Evolutionary conservation across 2,888 invertebrate genomes (phyloP), one percentile per base, ranked within the genome.

Genomic region (Cheilosia grossa): DNA sequence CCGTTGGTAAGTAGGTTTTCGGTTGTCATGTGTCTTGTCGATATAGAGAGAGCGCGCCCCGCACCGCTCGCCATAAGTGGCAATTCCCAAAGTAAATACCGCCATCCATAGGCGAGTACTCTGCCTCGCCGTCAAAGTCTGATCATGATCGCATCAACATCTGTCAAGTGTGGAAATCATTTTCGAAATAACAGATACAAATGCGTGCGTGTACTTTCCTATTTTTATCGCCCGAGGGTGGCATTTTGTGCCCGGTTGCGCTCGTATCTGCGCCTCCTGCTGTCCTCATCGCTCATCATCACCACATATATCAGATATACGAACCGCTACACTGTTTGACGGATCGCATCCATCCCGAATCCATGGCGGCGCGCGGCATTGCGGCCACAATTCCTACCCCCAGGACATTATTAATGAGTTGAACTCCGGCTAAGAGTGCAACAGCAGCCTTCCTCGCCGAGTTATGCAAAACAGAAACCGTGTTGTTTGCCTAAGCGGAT

Each of bases 401-500:
- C 59, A 44, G 80, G 74, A 66, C 64, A 59, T 70, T 80, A 83
- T 80, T 80, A 83, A 83, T 83, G 74, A 83, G 83, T 70, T 82
- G 30, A 82, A 82, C 70, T 75, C 53, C 37, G 51, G 58, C 81
- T 69, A 54, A 64, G 59, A 64, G 30, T 30, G 47, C 40, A 37
- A 37, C 37, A 49, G 51, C 47, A 80, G 72, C 21, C 67, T 47
- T 61, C 53, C 40, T 17, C 19, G 30, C 9, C 37, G 33, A 77
- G 75, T 56, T 64, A 81, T 75, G 75, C 75, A 75, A 81, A 75
- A 49, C 24, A 63, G 80, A 54, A 53, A 51, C 15, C 30, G 27
- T 59, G 66, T 44, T 64, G 73, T 79, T 80, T 66, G 80, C 40
- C 61, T 61, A 40, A 63, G 73, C 69, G 61, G 80, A 59, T 79